Evolutionary conservation across 2,888 invertebrate species (phyloP), one percentile per base, ranked within the genome.

Genomic region (Diarsia brunnea): DNA sequence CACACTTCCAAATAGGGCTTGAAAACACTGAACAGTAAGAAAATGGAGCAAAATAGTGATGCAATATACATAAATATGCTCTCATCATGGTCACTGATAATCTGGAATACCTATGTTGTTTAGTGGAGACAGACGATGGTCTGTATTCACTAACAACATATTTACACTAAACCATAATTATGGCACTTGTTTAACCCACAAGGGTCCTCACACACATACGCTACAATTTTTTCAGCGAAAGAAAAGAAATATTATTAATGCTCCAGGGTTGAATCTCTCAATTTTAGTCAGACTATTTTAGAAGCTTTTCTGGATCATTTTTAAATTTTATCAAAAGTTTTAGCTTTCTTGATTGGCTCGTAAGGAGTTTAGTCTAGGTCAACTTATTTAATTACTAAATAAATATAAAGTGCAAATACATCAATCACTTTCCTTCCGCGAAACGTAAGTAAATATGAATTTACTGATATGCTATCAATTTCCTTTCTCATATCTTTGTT

Each of bases 401-500:
- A 65, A 66, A 84, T 27, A 45, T 49, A 51, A n/a, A 53, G 38
- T 24, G 58, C 49, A 69, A 65, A 68, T 64, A 58, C 67, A 63
- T 58, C 38, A 68, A 68, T 75, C 55, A 63, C 27, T 75, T 71
- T 61, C 55, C 60, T 81, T 71, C 81, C 65, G 71, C 69, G 47
- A 69, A 79, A 84, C 51, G 0, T 64, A 65, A 66, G 53, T 31
- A 71, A 81, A 64, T 38, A 63, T 69, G 38, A 70, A 63, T 70
- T 55, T 58, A 65, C 45, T 64, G 82, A 72, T 79, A 73, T 53
- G 64, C 12, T 76, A 73, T 81, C 69, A 77, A 67, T 83, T 64
- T 68, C 69, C 74, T 77, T 70, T 55, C 24, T 67, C 55, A 61
- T 80, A 73, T 73, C 65, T 75, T 58, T 76, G 45, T 65, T 63